These are phyloP conservation scores for Phenganax stokvisi DNA, from an alignment of 92 coral and sea anemone genomes.

Conservation along the genomic window DNA sequence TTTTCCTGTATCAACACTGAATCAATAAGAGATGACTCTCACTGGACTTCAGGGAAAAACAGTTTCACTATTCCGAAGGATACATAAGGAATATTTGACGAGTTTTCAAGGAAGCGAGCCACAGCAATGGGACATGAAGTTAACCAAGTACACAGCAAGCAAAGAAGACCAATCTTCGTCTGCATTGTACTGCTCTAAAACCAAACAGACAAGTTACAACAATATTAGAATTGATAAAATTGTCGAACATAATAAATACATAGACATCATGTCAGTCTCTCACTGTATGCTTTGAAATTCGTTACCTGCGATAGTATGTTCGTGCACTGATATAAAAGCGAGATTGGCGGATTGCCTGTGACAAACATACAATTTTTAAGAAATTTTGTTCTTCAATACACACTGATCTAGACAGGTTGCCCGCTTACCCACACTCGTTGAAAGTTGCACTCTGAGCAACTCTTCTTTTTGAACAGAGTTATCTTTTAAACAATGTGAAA, in stretches of 20 bases:
- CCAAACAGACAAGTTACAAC: not conserved
- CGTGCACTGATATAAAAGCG: constrained; percentile 91
- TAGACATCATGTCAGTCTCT: no score
- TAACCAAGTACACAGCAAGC: constrained; percentile 83
- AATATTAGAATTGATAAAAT: no score
- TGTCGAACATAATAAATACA: not conserved
- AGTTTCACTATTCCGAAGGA: constrained; percentile 50
- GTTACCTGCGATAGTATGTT: constrained; percentile 89
- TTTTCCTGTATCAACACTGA: not conserved
- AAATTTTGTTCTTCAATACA: not conserved
- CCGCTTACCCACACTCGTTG: constrained; percentile 86
- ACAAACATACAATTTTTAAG: not conserved
- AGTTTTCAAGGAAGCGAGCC: constrained; percentile 74
- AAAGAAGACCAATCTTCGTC: constrained; percentile 76
- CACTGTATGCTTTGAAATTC: no score
- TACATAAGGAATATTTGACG: constrained; percentile 91
- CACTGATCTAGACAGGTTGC: not conserved
- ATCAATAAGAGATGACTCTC: not conserved
- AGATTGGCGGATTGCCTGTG: constrained; percentile 90
- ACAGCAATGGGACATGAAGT: constrained; percentile 83
- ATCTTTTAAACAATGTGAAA: constrained; percentile 93
- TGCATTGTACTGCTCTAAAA: constrained; percentile 82
- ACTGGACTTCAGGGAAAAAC: not conserved
- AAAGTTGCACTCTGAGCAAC: constrained; percentile 89
- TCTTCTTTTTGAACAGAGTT: constrained; percentile 91